Conservation (phyloP, 1,140 invertebrate genomes). For the silkworm (Bombyx mori) region DNA sequence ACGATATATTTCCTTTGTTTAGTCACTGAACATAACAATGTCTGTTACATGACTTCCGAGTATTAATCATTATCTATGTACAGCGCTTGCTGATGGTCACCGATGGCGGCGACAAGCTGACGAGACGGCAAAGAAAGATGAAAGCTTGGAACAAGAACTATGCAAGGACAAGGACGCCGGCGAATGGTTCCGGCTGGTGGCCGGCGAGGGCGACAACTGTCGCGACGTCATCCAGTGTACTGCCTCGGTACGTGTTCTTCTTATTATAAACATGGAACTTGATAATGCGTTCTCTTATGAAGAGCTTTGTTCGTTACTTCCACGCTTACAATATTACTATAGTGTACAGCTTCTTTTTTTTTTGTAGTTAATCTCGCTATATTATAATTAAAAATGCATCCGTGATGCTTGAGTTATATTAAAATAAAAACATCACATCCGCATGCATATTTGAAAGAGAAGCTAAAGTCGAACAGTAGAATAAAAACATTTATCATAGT, state of each 20-base stretch:
- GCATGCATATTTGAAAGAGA: too few relatives aligned
- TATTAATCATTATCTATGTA: background rate
- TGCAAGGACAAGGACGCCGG: slow-evolving; percentile 96
- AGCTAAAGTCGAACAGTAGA: too few relatives aligned
- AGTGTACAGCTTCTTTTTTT: too few relatives aligned
- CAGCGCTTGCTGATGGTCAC: slow-evolving; percentile 41
- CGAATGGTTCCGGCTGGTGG: slow-evolving; percentile 93
- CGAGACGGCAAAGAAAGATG: slow-evolving; percentile 80
- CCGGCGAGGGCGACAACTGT: slow-evolving; percentile 92
- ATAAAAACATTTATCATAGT: too few relatives aligned
- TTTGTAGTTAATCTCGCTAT: too few relatives aligned
- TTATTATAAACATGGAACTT: too few relatives aligned
- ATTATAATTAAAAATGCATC: too few relatives aligned
- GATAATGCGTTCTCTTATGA: too few relatives aligned
- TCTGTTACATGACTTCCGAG: slow-evolving; percentile 3
- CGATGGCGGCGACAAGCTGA: slow-evolving; percentile 71
- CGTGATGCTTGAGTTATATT: too few relatives aligned
- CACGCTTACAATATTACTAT: too few relatives aligned
- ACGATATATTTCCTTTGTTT: slow-evolving; percentile 1
- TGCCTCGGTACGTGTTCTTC: slow-evolving; percentile 78
- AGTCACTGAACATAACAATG: slow-evolving; percentile 6
- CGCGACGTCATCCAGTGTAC: slow-evolving; percentile 96
- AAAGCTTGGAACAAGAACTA: slow-evolving; percentile 88
- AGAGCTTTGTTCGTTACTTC: too few relatives aligned
- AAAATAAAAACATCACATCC: too few relatives aligned